Conservation (phyloP, 2,888 invertebrate genomes). For the Diarsia dahlii region DNA sequence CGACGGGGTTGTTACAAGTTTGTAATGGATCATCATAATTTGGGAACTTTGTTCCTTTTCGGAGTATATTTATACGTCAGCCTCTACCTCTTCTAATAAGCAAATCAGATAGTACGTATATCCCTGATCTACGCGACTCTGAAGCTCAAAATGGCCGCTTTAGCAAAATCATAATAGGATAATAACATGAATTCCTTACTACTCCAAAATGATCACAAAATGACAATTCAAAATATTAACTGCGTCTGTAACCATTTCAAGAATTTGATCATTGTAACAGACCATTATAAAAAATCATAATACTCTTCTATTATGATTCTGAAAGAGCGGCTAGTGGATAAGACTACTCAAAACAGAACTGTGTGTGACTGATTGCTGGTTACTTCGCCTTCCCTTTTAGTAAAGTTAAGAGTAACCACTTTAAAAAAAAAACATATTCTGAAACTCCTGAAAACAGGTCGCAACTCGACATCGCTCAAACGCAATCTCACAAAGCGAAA, state of each 20-base stretch:
- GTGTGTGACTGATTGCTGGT: neutral
- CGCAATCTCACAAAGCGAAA: constrained; percentile 17
- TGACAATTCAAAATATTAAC: no score
- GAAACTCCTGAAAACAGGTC: constrained; percentile 1
- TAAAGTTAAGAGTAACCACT: neutral
- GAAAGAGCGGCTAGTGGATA: neutral
- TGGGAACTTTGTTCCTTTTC: no score
- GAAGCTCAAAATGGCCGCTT: neutral
- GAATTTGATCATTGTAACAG: no score
- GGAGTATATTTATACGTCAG: no score
- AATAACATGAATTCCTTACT: no score
- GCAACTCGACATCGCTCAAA: constrained; percentile 1
- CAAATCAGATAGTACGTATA: no score
- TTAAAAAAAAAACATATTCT: neutral
- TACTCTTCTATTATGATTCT: no score
- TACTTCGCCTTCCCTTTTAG: neutral
- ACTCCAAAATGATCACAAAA: no score
- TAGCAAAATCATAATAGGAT: no score
- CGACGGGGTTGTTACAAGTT: neutral
- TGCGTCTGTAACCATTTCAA: no score
- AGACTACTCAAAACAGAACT: neutral
- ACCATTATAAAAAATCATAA: no score
- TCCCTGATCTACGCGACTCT: neutral
- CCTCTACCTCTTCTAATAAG: no score
- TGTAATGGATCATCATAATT: neutral